Evolutionary conservation across 2,888 invertebrate genomes (phyloP), one percentile per base, ranked within the genome.

Genomic region (Drosophila infuscata): DNA sequence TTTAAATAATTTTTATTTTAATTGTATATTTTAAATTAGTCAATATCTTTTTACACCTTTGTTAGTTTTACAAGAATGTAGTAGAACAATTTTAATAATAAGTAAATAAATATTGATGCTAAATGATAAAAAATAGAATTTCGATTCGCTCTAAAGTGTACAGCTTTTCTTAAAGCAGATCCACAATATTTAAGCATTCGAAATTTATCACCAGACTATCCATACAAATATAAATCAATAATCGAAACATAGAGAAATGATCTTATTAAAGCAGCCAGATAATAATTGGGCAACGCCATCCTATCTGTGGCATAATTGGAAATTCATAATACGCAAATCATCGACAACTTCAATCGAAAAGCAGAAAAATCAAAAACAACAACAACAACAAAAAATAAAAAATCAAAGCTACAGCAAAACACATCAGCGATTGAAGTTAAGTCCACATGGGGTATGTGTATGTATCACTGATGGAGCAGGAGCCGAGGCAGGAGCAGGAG

Each of bases 321-420:
- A 76, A 73, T 81, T 76, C 77, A 79, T 69, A 80, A 66, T 66
- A 72, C 81, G 63, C 65, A 60, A 80, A 79, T 64, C 43, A 52
- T 29, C 71, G 67, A 15, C 76, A 76, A 66, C 78, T 79, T 79
- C 78, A 79, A 79, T 78, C 81, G 69, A 68, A 67, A 54, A 48
- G 20, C 41, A 58, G 64, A 15, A 72, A 66, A 76, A 76, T 76
- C 80, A 79, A 66, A 76, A 76, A 71, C 80, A 79, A 78, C 15
- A 79, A 75, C 61, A 20, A 49, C 25, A 56, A 32, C 25, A 70
- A 70, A 38, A 67, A 62, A 17, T 1, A 1, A 72, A 72, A 80
- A 80, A 80, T 80, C 81, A 80, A 79, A 79, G 78, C 76, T 32
- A 36, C 36, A 53, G 30, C 78, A 71, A 56, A 76, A 63, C 71